Evolutionary conservation across 2,113 vertebrate genomes (phyloP).

Genomic region (Nipponia nippon): DNA sequence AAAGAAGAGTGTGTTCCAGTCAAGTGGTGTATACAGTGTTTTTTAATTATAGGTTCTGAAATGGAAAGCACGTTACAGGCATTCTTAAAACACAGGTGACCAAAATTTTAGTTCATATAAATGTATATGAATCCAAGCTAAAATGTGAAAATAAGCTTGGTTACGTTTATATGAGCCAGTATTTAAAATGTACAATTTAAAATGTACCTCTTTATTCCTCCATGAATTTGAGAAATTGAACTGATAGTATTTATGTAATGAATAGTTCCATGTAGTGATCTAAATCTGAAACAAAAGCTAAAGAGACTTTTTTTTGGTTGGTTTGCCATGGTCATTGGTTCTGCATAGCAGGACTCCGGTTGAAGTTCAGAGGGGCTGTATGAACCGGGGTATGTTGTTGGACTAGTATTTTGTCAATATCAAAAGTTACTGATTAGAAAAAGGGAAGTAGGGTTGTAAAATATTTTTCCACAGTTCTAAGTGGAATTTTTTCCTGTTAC

Average conservation of each 20-base stretch:
- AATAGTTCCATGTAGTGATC: not conserved
- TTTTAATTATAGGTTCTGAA: slow-evolving; percentile 13
- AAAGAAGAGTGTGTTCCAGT: not conserved
- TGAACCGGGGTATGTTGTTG: not conserved
- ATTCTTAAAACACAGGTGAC: not conserved
- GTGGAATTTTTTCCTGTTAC: not conserved
- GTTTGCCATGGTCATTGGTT: not conserved
- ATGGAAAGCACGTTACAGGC: not conserved
- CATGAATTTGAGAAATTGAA: not conserved
- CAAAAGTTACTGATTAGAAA: not conserved
- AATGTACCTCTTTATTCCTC: not conserved
- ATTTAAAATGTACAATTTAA: not conserved
- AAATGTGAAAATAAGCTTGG: not conserved
- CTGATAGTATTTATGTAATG: not conserved
- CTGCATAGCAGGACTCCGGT: not conserved
- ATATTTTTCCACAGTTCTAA: not conserved
- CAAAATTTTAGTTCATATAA: not conserved
- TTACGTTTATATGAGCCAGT: not conserved
- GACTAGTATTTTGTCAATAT: not conserved
- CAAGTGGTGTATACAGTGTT: not conserved
- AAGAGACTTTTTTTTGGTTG: not conserved
- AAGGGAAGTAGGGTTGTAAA: not conserved
- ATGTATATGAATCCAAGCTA: not conserved
- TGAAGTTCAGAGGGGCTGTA: not conserved
- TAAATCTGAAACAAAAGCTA: not conserved